phyloP scores from a whole-genome alignment of 1,140 invertebrate genomes.

The Drosophila sucinea region DNA sequence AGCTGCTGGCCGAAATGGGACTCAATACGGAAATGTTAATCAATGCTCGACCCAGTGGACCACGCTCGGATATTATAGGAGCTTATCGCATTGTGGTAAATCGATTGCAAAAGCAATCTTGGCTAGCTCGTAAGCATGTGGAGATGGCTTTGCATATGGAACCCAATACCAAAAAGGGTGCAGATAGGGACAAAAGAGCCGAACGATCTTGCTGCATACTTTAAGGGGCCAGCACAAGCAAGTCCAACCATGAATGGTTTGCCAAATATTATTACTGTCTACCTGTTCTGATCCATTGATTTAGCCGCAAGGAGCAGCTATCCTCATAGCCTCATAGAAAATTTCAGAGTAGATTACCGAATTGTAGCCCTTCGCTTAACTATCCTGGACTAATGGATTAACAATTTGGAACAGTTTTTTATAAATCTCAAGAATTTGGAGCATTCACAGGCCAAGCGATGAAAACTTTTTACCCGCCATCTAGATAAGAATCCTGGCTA shows the following conservation, averaged over 20 bases:
- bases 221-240: constrained; percentile 39
- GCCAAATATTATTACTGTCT: constrained; percentile 12
- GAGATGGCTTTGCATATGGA: constrained; percentile 77
- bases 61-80: constrained; percentile 83
- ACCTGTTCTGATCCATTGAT: constrained; percentile 2
- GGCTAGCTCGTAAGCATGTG: constrained; percentile 77
- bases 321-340: neutral
- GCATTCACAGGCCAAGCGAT: neutral
- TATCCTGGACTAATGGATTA: neutral
- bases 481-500: neutral
- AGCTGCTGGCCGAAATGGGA: constrained; percentile 82
- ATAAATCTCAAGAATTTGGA: neutral
- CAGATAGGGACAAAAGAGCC: constrained; percentile 51
- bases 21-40: constrained; percentile 82
- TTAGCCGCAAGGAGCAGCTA: constrained; percentile 1
- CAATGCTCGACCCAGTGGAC: constrained; percentile 77
- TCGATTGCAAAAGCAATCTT: constrained; percentile 82
- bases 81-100: constrained; percentile 84
- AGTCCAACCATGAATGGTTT: neutral
- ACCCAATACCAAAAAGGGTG: constrained; percentile 59
- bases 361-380: neutral
- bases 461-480: neutral
- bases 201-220: constrained; percentile 81
- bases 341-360: neutral
- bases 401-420: neutral